phyloP scores from a whole-genome alignment of 2,888 invertebrate genomes.

The Drosophila mettleri region DNA sequence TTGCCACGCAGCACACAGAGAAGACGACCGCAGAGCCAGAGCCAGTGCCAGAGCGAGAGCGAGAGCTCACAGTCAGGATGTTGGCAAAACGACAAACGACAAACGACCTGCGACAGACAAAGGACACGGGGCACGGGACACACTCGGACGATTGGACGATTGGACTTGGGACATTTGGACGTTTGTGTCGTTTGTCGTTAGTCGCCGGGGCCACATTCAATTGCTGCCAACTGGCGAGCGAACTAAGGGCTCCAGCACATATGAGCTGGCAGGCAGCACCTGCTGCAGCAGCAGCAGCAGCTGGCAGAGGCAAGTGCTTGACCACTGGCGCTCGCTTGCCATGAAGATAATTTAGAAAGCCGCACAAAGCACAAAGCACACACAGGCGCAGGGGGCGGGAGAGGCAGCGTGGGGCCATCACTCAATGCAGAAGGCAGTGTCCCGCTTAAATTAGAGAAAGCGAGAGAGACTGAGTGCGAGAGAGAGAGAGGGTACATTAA shows the following conservation, averaged over 20 bases:
- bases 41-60: not conserved
- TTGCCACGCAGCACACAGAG: conserved; percentile 40
- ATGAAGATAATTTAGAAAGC: conserved; percentile 64
- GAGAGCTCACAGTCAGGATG: conserved; percentile 1
- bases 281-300: conserved; percentile 10
- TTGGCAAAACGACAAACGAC: conserved; percentile 36
- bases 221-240: conserved; percentile 50
- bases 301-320: conserved; percentile 46
- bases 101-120: conserved; percentile 33
- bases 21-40: conserved; percentile 18
- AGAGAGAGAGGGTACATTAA: conserved; percentile 41
- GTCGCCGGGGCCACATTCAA: conserved; percentile 52
- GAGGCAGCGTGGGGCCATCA: conserved; percentile 37
- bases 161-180: conserved; percentile 12
- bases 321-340: conserved; percentile 43
- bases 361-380: conserved; percentile 38
- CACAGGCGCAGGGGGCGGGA: conserved; percentile 16
- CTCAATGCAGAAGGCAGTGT: conserved; percentile 27
- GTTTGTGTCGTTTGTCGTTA: conserved; percentile 47
- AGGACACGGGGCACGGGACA: conserved; percentile 21
- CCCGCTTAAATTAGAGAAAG: conserved; percentile 46
- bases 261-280: conserved; percentile 24
- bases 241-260: conserved; percentile 13
- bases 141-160: conserved; percentile 18
- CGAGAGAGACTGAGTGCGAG: not conserved